These are phyloP conservation scores for Chiloscyllium plagiosum DNA, from an alignment of 2,113 vertebrate genomes.

Conservation along the genomic window DNA sequence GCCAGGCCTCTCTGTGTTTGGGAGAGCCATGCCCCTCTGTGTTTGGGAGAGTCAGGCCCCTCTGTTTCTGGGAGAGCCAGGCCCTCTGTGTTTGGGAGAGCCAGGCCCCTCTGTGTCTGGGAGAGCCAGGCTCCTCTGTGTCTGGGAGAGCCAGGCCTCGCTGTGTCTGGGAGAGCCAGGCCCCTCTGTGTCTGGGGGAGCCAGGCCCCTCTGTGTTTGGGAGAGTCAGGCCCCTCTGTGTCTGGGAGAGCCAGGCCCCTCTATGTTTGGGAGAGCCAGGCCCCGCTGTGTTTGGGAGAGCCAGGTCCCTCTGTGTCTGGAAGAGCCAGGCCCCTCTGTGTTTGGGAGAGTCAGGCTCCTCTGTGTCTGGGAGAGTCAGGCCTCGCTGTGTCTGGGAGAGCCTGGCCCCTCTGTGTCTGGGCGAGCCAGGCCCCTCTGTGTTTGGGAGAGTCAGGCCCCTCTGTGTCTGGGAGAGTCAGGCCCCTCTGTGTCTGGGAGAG, in stretches of 20 bases:
- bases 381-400: not conserved
- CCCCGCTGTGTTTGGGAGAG: not conserved
- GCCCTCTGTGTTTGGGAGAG: too few species aligned
- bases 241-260: too few species aligned
- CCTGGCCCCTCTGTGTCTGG: not conserved
- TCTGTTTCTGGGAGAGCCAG: too few species aligned
- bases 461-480: not conserved
- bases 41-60: too few species aligned
- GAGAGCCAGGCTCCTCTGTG: not conserved
- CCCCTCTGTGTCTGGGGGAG: not conserved
- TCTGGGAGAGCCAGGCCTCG: not conserved
- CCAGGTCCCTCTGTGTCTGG: not conserved
- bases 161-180: not conserved
- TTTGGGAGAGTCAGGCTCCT: too few species aligned
- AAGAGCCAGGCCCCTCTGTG: not conserved
- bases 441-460: too few species aligned
- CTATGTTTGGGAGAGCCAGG: too few species aligned
- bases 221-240: not conserved
- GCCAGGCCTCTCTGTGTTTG: too few species aligned
- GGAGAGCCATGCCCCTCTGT: too few species aligned
- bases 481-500: too few species aligned
- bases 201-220: too few species aligned
- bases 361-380: not conserved
- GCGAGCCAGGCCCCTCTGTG: not conserved
- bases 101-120: not conserved